phyloP scores from a whole-genome alignment of 1,140 invertebrate species.

The Lysiphlebus fabarum region DNA sequence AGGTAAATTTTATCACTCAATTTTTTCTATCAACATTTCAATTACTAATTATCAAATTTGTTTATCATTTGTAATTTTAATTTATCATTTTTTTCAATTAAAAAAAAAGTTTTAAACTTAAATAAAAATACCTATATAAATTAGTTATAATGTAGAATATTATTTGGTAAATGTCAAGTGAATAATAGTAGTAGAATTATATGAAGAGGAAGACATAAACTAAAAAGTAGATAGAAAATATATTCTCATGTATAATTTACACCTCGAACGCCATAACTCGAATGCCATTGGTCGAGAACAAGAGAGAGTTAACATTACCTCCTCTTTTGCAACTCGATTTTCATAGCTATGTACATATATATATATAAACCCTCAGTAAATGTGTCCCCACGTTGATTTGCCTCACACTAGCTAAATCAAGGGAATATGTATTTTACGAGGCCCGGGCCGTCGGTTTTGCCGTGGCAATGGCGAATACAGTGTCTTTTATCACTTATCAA shows the following conservation, averaged over 20 bases:
- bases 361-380: too few relatives aligned
- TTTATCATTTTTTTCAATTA: too few relatives aligned
- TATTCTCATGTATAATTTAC: conserved; percentile 56
- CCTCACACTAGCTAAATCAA: too few relatives aligned
- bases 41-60: not conserved
- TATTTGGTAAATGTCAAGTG: not conserved
- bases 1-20: conserved; percentile 59
- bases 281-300: conserved; percentile 46
- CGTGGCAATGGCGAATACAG: not conserved
- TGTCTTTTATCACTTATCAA: too few relatives aligned
- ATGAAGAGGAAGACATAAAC: conserved; percentile 20
- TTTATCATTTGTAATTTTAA: too few relatives aligned
- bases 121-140: too few relatives aligned
- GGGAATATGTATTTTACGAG: not conserved
- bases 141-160: not conserved
- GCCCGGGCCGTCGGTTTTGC: not conserved
- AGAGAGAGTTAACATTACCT: conserved; percentile 25
- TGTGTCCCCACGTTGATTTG: too few relatives aligned
- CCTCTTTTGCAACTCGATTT: too few relatives aligned
- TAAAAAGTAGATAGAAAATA: conserved; percentile 35
- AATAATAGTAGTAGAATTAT: conserved; percentile 8
- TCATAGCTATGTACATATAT: too few relatives aligned
- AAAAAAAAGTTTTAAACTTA: too few relatives aligned
- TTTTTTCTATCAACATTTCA: conserved; percentile 8
- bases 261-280: conserved; percentile 53